These are phyloP conservation scores for Iguana delicatissima DNA, from an alignment of 2,797 vertebrate species.

Conservation along the genomic window DNA sequence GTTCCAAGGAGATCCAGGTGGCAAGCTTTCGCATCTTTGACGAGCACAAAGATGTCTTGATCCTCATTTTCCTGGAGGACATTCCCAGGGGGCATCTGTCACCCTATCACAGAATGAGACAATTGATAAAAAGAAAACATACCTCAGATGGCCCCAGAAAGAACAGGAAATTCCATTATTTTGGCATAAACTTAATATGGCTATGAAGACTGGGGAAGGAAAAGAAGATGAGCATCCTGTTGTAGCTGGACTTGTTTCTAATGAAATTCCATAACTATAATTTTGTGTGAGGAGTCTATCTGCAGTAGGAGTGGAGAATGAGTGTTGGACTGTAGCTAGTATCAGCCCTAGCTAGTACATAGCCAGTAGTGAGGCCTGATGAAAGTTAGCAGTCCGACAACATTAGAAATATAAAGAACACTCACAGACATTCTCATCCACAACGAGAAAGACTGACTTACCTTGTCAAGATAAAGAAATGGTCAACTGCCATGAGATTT, in stretches of 20 bases:
- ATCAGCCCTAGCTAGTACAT: neutral
- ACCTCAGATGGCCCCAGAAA: slow-evolving; percentile 84
- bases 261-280: neutral
- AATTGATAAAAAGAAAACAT: slow-evolving; percentile 89
- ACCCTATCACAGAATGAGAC: slow-evolving; percentile 87
- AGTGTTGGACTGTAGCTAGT: neutral
- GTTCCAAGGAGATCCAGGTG: slow-evolving; percentile 87
- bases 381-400: neutral
- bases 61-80: slow-evolving; percentile 87
- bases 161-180: slow-evolving; percentile 72
- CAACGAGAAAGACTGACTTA: no score
- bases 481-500: no score
- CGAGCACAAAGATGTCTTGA: slow-evolving; percentile 86
- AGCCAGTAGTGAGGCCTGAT: neutral
- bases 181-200: slow-evolving; percentile 84
- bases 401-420: no score
- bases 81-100: slow-evolving; percentile 83
- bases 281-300: neutral
- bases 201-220: slow-evolving; percentile 72
- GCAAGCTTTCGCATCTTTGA: slow-evolving; percentile 89
- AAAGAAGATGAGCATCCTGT: slow-evolving; percentile 52
- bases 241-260: slow-evolving; percentile 22
- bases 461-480: no score
- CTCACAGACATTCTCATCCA: no score
- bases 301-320: neutral